Conservation (phyloP, 2,888 invertebrate genomes). For the Anticlea derivata region DNA sequence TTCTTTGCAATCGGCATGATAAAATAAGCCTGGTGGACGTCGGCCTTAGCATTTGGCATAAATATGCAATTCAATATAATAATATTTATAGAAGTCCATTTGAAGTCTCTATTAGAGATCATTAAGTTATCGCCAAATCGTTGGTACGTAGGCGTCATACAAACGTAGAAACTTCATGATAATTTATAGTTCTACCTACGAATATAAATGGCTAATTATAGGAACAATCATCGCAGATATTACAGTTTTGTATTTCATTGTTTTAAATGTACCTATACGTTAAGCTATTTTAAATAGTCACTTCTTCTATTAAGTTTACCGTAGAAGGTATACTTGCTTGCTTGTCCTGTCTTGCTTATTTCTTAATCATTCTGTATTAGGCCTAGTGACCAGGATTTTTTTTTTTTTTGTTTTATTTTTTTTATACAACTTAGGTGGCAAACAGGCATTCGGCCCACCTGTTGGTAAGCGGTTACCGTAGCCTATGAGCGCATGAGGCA, state of each 20-base stretch:
- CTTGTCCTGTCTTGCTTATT: too few relatives aligned
- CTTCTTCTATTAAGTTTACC: too few relatives aligned
- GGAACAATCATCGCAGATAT: conserved; percentile 44
- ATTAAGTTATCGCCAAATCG: conserved; percentile 49
- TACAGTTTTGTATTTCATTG: conserved; percentile 18
- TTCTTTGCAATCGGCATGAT: not conserved
- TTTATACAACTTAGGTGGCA: too few relatives aligned
- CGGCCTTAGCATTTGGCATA: not conserved
- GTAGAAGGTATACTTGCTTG: too few relatives aligned
- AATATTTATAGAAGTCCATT: conserved; percentile 40
- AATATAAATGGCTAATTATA: conserved; percentile 70
- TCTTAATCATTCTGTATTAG: too few relatives aligned
- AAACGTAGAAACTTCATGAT: conserved; percentile 57
- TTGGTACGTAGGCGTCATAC: conserved; percentile 48
- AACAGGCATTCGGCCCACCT: too few relatives aligned
- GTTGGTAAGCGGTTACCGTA: too few relatives aligned
- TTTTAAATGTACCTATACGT: too few relatives aligned
- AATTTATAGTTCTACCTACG: conserved; percentile 64
- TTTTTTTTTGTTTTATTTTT: too few relatives aligned
- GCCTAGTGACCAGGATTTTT: too few relatives aligned
- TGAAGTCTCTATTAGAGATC: conserved; percentile 54
- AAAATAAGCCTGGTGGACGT: not conserved
- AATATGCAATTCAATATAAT: conserved; percentile 26
- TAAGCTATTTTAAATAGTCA: too few relatives aligned
- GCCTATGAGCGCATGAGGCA: too few relatives aligned